These are phyloP conservation scores for Pseudomyrmex gracilis DNA, from an alignment of 1,140 invertebrate genomes.

Conservation along the genomic window DNA sequence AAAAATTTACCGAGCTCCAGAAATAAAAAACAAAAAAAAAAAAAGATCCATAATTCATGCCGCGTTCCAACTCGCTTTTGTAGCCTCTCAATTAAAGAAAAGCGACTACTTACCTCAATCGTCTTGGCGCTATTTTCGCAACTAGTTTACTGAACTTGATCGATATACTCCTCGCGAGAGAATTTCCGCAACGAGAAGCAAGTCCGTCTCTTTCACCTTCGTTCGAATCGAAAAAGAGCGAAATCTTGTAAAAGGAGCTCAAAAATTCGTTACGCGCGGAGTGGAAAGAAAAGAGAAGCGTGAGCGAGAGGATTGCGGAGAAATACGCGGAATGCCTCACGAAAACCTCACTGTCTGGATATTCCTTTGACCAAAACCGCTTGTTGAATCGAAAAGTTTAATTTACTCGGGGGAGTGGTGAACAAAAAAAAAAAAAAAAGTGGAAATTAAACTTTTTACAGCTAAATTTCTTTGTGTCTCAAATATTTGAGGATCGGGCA, in stretches of 20 bases:
- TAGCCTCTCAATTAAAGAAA: slow-evolving; percentile 19
- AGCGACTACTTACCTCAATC: slow-evolving; percentile 1
- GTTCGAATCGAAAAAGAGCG: slow-evolving; percentile 18
- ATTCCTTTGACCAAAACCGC: no score
- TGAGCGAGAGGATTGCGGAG: slow-evolving; percentile 8
- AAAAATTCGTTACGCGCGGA: slow-evolving; percentile 24
- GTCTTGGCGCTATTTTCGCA: neutral
- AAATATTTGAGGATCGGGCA: no score
- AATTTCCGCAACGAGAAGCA: slow-evolving; percentile 8
- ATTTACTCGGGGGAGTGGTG: no score
- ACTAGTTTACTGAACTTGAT: neutral
- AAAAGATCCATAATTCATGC: slow-evolving; percentile 43
- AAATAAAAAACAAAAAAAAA: slow-evolving; percentile 18
- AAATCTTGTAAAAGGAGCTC: slow-evolving; percentile 37
- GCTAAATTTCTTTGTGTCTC: no score
- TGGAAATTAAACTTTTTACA: no score
- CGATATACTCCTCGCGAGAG: neutral
- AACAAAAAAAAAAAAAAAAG: no score
- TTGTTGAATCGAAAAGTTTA: no score
- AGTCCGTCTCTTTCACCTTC: neutral
- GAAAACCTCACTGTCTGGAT: no score
- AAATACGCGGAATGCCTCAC: neutral
- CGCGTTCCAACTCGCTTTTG: slow-evolving; percentile 6
- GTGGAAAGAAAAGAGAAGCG: slow-evolving; percentile 1
- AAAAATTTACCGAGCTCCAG: neutral